Percentiles rank a stretch among this genome's conserved stretches.
Evolutionary conservation across 2,797 vertebrate species (phyloP).

Genomic region (Manis crassicaudata): DNA sequence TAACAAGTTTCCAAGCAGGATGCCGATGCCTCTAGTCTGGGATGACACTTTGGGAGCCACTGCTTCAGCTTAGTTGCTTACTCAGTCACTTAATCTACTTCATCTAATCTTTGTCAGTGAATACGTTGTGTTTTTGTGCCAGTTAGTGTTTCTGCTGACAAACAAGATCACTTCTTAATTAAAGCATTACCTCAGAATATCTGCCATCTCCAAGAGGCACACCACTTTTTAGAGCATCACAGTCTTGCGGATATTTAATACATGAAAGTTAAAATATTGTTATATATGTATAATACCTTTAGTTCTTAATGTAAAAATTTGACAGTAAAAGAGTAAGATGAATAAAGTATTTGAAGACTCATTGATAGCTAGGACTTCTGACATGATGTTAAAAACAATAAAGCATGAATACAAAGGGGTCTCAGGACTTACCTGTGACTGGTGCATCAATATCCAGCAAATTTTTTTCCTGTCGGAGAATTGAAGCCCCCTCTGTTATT

Average conservation of each 20-base stretch:
- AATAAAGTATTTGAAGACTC: neutral
- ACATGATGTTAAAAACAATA: neutral
- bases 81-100: neutral
- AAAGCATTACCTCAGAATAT: neutral
- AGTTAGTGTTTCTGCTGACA: neutral
- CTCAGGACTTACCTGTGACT: slow-evolving; percentile 92
- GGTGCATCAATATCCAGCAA: slow-evolving; percentile 98
- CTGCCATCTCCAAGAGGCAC: neutral
- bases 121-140: neutral
- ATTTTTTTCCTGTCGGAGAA: slow-evolving; percentile 96
- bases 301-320: neutral
- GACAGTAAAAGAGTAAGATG: neutral
- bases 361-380: neutral
- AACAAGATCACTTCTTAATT: neutral
- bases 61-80: neutral
- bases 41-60: neutral
- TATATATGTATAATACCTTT: neutral
- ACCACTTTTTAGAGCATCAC: neutral
- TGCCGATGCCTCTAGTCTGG: neutral
- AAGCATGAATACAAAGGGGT: neutral
- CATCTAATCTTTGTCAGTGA: neutral
- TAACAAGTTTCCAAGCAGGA: neutral
- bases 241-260: neutral
- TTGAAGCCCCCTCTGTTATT: slow-evolving; percentile 95
- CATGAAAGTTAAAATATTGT: neutral